These are phyloP conservation scores for Nemopilema nomurai DNA, from an alignment of 30 jellyfish, hydroid and myxozoan genomes.

Conservation along the genomic window DNA sequence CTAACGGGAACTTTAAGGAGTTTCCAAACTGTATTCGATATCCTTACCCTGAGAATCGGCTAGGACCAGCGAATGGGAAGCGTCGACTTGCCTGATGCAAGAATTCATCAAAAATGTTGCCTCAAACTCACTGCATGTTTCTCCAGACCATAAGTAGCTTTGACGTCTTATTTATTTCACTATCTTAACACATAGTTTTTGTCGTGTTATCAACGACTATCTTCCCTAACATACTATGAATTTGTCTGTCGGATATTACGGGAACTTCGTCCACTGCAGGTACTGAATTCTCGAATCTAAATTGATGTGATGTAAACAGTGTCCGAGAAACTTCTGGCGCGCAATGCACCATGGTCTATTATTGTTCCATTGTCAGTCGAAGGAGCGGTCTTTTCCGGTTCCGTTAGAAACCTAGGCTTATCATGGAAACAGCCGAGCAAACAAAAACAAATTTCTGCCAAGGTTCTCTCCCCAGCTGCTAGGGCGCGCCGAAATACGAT, in stretches of 20 bases:
- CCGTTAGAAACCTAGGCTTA: not conserved
- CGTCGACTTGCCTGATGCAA: slow-evolving; percentile 54
- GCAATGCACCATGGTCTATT: slow-evolving; percentile 65
- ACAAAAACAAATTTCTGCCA: not conserved
- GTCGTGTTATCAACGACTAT: not conserved
- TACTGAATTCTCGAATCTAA: not conserved
- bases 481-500: too few relatives aligned
- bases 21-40: not conserved
- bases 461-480: not conserved
- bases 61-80: slow-evolving; percentile 45
- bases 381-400: not conserved
- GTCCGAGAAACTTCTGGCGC: slow-evolving; percentile 43
- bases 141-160: not conserved
- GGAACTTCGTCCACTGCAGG: not conserved
- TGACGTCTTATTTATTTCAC: not conserved
- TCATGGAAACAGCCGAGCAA: not conserved
- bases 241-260: not conserved
- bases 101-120: slow-evolving; percentile 41
- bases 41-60: slow-evolving; percentile 23
- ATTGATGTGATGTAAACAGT: slow-evolving; percentile 24
- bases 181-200: not conserved
- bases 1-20: not conserved
- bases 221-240: not conserved
- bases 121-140: slow-evolving; percentile 40
- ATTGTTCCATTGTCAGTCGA: slow-evolving; percentile 30